These are phyloP conservation scores for Cathartes aura DNA, from an alignment of 2,113 vertebrate genomes.

Conservation along the genomic window DNA sequence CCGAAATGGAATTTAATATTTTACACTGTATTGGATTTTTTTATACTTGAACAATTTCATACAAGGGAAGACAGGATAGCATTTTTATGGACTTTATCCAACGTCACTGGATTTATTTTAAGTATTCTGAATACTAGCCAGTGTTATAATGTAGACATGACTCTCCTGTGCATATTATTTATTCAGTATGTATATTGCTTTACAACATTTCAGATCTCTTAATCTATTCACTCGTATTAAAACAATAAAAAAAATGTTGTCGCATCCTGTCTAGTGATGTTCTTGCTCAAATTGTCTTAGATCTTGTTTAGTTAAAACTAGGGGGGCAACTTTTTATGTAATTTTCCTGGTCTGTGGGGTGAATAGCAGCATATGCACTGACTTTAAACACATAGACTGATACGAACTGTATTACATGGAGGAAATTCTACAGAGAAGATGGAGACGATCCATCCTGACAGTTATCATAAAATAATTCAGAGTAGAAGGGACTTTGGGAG, in stretches of 20 bases:
- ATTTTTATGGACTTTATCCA: conserved; percentile 92
- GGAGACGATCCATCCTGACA: neutral
- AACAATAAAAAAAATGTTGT: conserved; percentile 85
- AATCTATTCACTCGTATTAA: conserved; percentile 92
- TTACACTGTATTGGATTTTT: conserved; percentile 99
- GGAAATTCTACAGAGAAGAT: neutral
- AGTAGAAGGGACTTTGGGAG: neutral
- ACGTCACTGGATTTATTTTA: conserved; percentile 96
- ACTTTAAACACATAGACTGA: neutral
- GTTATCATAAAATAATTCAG: neutral
- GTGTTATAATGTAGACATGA: conserved; percentile 92
- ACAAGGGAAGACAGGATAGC: conserved; percentile 97
- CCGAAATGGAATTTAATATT: conserved; percentile 92
- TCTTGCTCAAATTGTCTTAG: conserved; percentile 17
- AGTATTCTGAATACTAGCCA: conserved; percentile 84
- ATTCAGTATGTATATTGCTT: conserved; percentile 85
- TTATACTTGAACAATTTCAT: conserved; percentile 99
- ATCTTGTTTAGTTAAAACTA: neutral
- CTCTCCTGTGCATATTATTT: conserved; percentile 92
- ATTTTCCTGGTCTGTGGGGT: neutral
- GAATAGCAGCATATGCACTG: neutral
- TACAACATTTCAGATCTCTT: conserved; percentile 91
- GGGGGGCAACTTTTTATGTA: neutral
- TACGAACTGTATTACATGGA: neutral
- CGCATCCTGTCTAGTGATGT: conserved; percentile 30